Evolutionary conservation across 2,888 invertebrate species (phyloP).

Genomic region (Patella pellucida): DNA sequence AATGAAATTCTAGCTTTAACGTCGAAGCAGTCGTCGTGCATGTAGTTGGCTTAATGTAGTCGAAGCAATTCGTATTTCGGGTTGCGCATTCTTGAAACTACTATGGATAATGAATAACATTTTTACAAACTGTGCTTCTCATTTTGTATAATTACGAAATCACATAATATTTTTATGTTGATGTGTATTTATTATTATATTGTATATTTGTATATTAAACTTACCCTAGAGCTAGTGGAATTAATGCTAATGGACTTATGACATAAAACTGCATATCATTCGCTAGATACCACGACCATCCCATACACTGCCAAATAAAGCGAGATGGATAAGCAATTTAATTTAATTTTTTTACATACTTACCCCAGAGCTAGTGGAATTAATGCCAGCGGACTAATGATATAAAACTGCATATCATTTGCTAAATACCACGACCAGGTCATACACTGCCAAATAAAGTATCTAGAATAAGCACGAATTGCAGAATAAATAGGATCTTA

Average conservation of each 20-base stretch:
- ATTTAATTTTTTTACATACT: not conserved
- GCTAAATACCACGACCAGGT: constrained; percentile 62
- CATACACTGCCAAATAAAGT: constrained; percentile 54
- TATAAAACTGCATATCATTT: constrained; percentile 66
- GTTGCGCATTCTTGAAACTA: too few species aligned
- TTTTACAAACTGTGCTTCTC: too few species aligned
- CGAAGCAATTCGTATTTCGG: too few species aligned
- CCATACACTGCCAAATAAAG: constrained; percentile 29
- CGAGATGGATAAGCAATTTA: too few species aligned
- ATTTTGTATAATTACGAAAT: not conserved
- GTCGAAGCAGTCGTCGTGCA: too few species aligned
- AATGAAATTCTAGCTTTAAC: too few species aligned
- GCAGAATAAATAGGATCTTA: too few species aligned
- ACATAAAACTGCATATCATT: constrained; percentile 47
- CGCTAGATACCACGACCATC: constrained; percentile 43
- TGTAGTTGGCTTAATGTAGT: too few species aligned
- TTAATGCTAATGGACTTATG: constrained; percentile 36
- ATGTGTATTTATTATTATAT: not conserved
- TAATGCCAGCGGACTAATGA: constrained; percentile 54
- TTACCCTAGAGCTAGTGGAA: constrained; percentile 30
- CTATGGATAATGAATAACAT: too few species aligned
- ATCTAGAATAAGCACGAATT: too few species aligned
- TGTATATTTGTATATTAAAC: not conserved
- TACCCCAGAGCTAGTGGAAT: constrained; percentile 40
- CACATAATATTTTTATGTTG: not conserved